Percentiles rank a stretch among this genome's conserved stretches.
Conservation (phyloP, 2,797 vertebrate genomes). For the Bradypodion ventrale region DNA sequence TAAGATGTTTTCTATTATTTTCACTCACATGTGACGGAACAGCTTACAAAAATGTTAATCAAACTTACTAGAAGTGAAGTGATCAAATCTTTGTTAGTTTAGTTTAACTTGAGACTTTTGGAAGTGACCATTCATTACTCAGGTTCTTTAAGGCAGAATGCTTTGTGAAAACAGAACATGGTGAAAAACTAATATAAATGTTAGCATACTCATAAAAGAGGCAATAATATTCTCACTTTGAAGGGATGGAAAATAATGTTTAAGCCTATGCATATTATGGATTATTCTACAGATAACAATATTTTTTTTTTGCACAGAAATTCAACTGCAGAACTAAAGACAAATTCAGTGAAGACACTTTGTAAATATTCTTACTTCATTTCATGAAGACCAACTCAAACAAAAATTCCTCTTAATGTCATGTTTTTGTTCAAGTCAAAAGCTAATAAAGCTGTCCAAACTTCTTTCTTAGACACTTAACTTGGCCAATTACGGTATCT, state of each 20-base stretch:
- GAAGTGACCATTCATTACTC: constrained; percentile 49
- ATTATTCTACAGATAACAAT: constrained; percentile 7
- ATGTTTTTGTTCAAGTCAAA: constrained; percentile 60
- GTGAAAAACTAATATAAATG: constrained; percentile 58
- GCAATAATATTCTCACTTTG: constrained; percentile 51
- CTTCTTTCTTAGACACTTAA: constrained; percentile 65
- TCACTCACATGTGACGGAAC: not conserved
- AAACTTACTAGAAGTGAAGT: not conserved
- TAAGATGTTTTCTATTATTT: constrained; percentile 16
- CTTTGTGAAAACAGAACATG: constrained; percentile 47
- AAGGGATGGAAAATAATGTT: constrained; percentile 50
- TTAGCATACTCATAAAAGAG: constrained; percentile 60
- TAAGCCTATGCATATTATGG: constrained; percentile 10
- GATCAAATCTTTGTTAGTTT: constrained; percentile 8
- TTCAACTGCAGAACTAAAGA: constrained; percentile 36
- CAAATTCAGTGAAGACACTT: constrained; percentile 56
- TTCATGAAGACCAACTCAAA: constrained; percentile 59
- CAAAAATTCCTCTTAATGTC: constrained; percentile 55
- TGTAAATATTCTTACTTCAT: constrained; percentile 57
- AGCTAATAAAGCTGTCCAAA: constrained; percentile 57
- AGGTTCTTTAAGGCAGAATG: constrained; percentile 63
- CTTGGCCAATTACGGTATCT: constrained; percentile 73
- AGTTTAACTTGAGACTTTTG: constrained; percentile 54
- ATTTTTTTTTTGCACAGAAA: constrained; percentile 35
- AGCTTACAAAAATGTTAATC: constrained; percentile 13